Conservation (phyloP, 2,888 invertebrate species). For the Heterodera filipjevi region DNA sequence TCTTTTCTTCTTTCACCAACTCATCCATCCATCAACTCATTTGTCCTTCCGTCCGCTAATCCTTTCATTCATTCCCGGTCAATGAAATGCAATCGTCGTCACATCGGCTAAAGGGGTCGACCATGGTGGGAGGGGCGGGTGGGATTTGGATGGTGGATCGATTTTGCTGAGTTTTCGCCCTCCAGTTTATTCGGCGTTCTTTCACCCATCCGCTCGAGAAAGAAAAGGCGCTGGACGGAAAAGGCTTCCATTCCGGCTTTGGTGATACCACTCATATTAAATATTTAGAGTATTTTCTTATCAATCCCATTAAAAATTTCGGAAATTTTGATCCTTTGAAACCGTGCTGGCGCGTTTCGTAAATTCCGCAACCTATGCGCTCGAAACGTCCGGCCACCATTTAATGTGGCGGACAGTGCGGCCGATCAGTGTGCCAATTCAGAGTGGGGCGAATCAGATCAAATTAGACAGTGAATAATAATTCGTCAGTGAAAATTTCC, state of each 20-base stretch:
- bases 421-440: no score
- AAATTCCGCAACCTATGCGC: no score
- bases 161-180: not conserved
- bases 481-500: no score
- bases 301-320: no score
- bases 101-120: not conserved
- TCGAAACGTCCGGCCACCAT: no score
- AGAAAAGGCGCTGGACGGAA: not conserved
- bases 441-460: no score
- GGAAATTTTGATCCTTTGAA: no score
- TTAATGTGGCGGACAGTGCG: no score
- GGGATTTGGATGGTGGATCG: constrained; percentile 1
- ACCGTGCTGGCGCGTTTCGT: no score
- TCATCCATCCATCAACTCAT: not conserved
- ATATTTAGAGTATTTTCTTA: not conserved
- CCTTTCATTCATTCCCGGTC: not conserved
- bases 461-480: no score
- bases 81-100: constrained; percentile 1
- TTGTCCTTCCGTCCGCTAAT: not conserved
- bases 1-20: not conserved
- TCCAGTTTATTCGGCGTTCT: not conserved
- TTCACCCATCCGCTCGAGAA: not conserved
- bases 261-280: not conserved
- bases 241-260: not conserved
- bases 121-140: not conserved